Percentiles rank a stretch among this genome's conserved stretches.
These are phyloP conservation scores for Agapornis canus DNA, from an alignment of 2,797 vertebrate genomes.

Conservation along the genomic window DNA sequence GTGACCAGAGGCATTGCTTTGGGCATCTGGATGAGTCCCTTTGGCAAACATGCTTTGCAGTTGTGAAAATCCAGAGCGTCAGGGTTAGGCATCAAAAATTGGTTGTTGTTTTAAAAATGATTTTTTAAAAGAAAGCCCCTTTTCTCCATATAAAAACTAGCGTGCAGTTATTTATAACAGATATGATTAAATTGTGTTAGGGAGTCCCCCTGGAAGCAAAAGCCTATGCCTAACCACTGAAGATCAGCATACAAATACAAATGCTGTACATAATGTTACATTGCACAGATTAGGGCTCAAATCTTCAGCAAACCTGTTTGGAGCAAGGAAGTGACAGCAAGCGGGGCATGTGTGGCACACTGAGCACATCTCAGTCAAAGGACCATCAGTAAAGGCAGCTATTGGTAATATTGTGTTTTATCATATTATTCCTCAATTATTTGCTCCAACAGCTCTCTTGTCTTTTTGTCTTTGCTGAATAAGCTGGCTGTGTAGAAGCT, in stretches of 20 bases:
- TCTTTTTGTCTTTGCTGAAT: conserved; percentile 32
- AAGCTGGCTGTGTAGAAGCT: background rate
- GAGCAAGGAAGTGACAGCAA: conserved; percentile 5
- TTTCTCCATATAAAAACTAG: background rate
- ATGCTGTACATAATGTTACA: conserved; percentile 5
- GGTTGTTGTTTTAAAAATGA: background rate
- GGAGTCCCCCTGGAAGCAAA: background rate
- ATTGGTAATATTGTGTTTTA: conserved; percentile 2
- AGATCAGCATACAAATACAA: conserved; percentile 8
- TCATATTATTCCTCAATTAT: conserved; percentile 18
- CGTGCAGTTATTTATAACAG: background rate
- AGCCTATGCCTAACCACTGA: background rate
- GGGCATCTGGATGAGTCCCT: background rate
- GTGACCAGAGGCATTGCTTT: background rate
- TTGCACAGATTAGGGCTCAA: conserved; percentile 7
- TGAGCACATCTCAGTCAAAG: background rate
- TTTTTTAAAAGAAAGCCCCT: background rate
- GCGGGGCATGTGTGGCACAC: background rate
- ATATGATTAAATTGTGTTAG: background rate
- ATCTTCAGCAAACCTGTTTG: conserved; percentile 18
- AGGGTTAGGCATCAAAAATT: background rate
- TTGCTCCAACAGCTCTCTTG: conserved; percentile 40
- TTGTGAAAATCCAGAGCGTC: background rate
- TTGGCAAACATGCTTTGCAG: background rate
- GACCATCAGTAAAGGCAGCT: background rate